Evolutionary conservation across 1,140 invertebrate genomes (phyloP).

Genomic region (Drosophila parabipectinata): DNA sequence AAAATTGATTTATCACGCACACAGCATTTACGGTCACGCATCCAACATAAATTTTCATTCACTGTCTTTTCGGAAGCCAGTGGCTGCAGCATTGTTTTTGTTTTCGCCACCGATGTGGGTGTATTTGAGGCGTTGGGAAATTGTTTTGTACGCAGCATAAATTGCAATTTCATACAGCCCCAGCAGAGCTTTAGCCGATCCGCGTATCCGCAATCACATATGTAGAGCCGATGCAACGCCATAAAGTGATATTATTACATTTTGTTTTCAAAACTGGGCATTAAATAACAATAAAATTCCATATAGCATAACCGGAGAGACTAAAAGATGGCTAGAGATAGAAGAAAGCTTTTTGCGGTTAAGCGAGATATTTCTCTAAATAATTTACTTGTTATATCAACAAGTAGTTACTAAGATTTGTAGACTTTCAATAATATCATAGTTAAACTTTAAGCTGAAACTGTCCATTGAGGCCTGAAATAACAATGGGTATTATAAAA

Average conservation of each 20-base stretch:
- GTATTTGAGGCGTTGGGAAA: slow-evolving; percentile 60
- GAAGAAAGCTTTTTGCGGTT: slow-evolving; percentile 11
- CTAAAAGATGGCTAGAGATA: background rate
- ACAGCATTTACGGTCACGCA: slow-evolving; percentile 80
- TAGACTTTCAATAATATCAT: no score
- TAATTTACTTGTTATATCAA: background rate
- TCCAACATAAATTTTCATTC: slow-evolving; percentile 81
- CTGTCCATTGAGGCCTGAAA: background rate
- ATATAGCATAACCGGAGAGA: background rate
- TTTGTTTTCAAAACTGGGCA: slow-evolving; percentile 4
- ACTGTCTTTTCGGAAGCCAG: slow-evolving; percentile 68
- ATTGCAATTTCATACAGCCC: slow-evolving; percentile 68
- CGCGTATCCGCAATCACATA: slow-evolving; percentile 17
- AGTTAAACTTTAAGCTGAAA: no score
- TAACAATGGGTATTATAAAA: slow-evolving; percentile 8
- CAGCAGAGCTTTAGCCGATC: slow-evolving; percentile 29
- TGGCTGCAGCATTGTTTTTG: slow-evolving; percentile 36
- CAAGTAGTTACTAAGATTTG: background rate
- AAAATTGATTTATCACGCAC: slow-evolving; percentile 81
- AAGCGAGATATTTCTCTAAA: background rate
- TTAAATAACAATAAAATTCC: slow-evolving; percentile 27
- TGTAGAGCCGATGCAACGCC: slow-evolving; percentile 2
- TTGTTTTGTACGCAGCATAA: slow-evolving; percentile 73
- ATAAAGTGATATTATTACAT: slow-evolving; percentile 18
- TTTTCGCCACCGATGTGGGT: slow-evolving; percentile 9